Conservation (phyloP, 2,888 invertebrate species). For the Catocala sponsa region DNA sequence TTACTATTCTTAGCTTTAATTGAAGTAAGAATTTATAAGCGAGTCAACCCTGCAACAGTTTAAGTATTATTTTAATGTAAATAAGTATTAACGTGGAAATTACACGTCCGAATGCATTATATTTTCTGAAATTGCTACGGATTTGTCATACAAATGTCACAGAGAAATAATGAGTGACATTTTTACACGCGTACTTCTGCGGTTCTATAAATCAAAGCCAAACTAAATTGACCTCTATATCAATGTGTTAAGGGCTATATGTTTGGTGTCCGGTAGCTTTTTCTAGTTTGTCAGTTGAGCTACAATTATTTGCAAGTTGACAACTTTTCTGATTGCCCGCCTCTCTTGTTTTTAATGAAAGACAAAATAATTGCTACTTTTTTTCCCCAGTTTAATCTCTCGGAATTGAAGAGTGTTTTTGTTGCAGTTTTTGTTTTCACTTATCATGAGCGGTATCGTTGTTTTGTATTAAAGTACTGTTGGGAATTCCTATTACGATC, state of each 20-base stretch:
- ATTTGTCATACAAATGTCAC: slow-evolving; percentile 36
- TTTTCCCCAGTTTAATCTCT: slow-evolving; percentile 22
- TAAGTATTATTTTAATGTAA: not conserved
- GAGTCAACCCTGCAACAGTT: too few relatives aligned
- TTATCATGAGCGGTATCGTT: slow-evolving; percentile 13
- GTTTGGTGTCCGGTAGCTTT: not conserved
- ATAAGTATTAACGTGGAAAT: slow-evolving; percentile 16
- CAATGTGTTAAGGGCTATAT: fast-evolving
- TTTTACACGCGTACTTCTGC: slow-evolving; percentile 10
- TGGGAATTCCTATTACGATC: slow-evolving; percentile 8
- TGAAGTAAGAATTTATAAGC: too few relatives aligned
- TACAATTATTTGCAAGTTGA: slow-evolving; percentile 35
- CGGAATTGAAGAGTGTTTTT: slow-evolving; percentile 24
- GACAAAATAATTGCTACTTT: slow-evolving; percentile 33
- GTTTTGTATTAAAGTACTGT: slow-evolving; percentile 15
- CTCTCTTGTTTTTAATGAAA: slow-evolving; percentile 32
- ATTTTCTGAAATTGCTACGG: slow-evolving; percentile 21
- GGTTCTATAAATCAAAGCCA: not conserved
- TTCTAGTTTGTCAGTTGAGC: slow-evolving; percentile 2
- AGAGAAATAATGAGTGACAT: slow-evolving; percentile 27
- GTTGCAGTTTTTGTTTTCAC: slow-evolving; percentile 18
- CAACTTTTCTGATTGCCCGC: slow-evolving; percentile 30
- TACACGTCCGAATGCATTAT: slow-evolving; percentile 19
- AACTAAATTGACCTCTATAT: slow-evolving; percentile 9
- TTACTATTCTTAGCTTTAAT: too few relatives aligned